These are phyloP conservation scores for Hypercompe scribonia DNA, from an alignment of 2,888 invertebrate species.

Conservation along the genomic window DNA sequence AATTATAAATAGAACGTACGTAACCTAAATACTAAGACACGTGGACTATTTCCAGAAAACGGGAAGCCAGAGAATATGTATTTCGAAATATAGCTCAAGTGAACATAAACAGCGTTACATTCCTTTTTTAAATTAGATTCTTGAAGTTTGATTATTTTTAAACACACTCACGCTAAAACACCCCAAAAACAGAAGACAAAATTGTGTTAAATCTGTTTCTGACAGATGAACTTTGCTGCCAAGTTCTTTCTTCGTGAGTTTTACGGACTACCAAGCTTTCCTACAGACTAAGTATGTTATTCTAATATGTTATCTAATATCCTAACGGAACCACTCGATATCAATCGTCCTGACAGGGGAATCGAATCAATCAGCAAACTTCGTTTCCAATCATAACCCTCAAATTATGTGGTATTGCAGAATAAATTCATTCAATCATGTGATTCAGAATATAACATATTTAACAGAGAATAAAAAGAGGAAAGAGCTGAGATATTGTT, in stretches of 20 bases:
- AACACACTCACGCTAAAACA: not conserved
- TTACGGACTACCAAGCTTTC: not conserved
- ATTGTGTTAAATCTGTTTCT: not conserved
- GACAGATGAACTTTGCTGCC: not conserved
- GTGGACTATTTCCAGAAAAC: conserved; percentile 78
- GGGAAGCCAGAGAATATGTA: conserved; percentile 75
- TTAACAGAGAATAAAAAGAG: not conserved
- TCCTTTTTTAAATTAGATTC: not conserved
- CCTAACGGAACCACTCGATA: not conserved
- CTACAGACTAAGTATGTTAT: not conserved
- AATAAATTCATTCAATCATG: not conserved
- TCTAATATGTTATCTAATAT: no score
- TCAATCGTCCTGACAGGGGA: not conserved
- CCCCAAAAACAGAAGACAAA: not conserved
- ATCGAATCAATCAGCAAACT: not conserved
- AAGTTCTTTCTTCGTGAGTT: not conserved
- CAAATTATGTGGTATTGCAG: not conserved
- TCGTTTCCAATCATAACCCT: not conserved
- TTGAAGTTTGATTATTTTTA: not conserved
- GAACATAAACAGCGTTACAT: conserved; percentile 12
- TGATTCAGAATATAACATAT: not conserved
- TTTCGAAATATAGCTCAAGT: conserved; percentile 64
- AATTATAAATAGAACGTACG: conserved; percentile 75
- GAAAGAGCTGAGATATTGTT: not conserved
- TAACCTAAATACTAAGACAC: conserved; percentile 79